Percentiles rank a stretch among this genome's conserved stretches.
These are phyloP conservation scores for Laothoe populi DNA, from an alignment of 2,888 invertebrate species.

Conservation along the genomic window DNA sequence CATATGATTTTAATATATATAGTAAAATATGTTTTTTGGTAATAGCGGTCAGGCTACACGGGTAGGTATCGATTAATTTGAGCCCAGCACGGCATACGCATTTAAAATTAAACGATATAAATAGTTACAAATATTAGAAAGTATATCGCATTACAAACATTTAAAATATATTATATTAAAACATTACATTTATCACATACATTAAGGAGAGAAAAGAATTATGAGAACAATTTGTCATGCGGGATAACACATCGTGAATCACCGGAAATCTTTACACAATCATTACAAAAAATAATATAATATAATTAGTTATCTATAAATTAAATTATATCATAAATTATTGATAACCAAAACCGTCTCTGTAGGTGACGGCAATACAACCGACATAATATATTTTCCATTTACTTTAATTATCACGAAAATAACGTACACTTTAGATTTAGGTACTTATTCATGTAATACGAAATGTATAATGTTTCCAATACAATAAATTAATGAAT, in stretches of 20 bases:
- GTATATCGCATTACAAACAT: constrained; percentile 33
- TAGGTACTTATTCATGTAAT: constrained; percentile 75
- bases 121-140: constrained; percentile 39
- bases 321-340: constrained; percentile 54
- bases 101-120: constrained; percentile 29
- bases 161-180: constrained; percentile 27
- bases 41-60: constrained; percentile 48
- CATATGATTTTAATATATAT: constrained; percentile 53
- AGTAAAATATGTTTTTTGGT: constrained; percentile 53
- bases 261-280: constrained; percentile 55
- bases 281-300: not conserved
- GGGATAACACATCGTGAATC: constrained; percentile 56
- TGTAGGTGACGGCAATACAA: constrained; percentile 68
- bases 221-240: constrained; percentile 65
- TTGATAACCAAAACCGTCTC: constrained; percentile 72
- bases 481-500: constrained; percentile 68
- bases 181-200: constrained; percentile 54
- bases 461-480: constrained; percentile 68
- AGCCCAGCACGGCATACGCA: constrained; percentile 56
- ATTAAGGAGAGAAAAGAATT: constrained; percentile 44
- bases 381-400: constrained; percentile 49
- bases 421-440: constrained; percentile 58
- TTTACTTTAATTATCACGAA: constrained; percentile 81
- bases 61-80: constrained; percentile 58
- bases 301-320: constrained; percentile 23